Evolutionary conservation across 2,113 vertebrate species (phyloP).

Genomic region (Trogon melanurus): DNA sequence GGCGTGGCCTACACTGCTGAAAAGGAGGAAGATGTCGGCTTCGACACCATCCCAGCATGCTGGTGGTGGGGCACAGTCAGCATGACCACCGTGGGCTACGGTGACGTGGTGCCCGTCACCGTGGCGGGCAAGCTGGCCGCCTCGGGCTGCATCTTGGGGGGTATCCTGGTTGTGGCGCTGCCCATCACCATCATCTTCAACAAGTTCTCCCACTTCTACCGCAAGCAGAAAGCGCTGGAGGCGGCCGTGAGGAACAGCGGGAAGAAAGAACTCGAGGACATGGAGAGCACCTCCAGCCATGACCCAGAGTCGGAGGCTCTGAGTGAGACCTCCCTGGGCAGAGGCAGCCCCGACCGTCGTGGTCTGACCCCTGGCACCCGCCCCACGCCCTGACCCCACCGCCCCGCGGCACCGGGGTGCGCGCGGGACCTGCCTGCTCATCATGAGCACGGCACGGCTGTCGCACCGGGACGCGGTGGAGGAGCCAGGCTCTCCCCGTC

Average conservation of each 20-base stretch:
- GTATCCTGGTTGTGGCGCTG: slow-evolving; percentile 93
- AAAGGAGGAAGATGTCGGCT: slow-evolving; percentile 90
- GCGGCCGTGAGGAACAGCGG: slow-evolving; percentile 89
- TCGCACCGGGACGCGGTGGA: rapidly evolving
- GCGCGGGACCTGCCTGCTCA: neutral
- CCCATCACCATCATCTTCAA: slow-evolving; percentile 99
- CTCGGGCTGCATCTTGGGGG: slow-evolving; percentile 93
- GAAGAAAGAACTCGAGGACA: slow-evolving; percentile 26
- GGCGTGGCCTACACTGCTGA: slow-evolving; percentile 94
- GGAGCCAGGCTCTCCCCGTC: neutral
- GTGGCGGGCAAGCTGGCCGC: slow-evolving; percentile 93
- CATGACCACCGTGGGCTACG: slow-evolving; percentile 98
- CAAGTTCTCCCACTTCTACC: slow-evolving; percentile 98
- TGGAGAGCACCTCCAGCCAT: slow-evolving; percentile 54
- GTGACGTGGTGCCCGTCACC: slow-evolving; percentile 92
- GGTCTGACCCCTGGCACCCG: neutral
- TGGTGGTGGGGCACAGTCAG: slow-evolving; percentile 99
- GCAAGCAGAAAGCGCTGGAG: slow-evolving; percentile 93
- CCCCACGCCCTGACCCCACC: neutral
- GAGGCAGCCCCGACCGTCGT: slow-evolving; percentile 8
- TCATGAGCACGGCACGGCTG: rapidly evolving
- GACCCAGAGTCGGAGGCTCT: slow-evolving; percentile 61
- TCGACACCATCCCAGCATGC: slow-evolving; percentile 96
- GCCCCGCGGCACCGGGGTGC: rapidly evolving
- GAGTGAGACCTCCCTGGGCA: slow-evolving; percentile 68